Base-by-base conservation (phyloP, 2,797 vertebrate species). In the Acipenser transmontanus region DNA sequence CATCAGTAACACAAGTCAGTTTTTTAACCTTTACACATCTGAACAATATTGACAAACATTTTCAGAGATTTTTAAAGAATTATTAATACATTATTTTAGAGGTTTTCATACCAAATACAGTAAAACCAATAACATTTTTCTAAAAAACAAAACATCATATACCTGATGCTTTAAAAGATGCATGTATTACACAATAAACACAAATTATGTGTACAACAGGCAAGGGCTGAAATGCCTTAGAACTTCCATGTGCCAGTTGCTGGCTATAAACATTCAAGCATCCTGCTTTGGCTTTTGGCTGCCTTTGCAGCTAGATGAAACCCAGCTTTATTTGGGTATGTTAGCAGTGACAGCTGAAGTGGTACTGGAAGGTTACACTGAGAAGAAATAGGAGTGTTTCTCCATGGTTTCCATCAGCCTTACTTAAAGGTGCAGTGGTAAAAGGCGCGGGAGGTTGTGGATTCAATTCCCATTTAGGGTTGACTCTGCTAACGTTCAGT, bases 41-140 rank as follows among this genome's bases (percentile, higher is more conserved):
- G 85, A 87, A 88, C 87, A 59, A 88, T 88, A 88, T 81, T 81
- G 82, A 91, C 89, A 91, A 89, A 78, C 77, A 83, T 76, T 77
- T 76, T 72, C 74, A 71, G 49, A 76, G 78, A 76, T 78, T 73
- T 34, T 71, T 66, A 20, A 69, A 76, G 67, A 11, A 67, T 66
- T 78, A 67, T 66, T 78, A 13, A 34, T 34, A 60, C 59, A 60
- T 6, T 20, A 12, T 7, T 63, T 65, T 20, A 49, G 70, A 64
- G 50, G 65, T 74, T 54, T 72, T 73, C 9, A 72, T 69, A 66
- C 64, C 62, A 61, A 77, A 78, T 34, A 72, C 57, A 65, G 72
- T 74, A 73, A 60, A 62, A 71, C 60, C 11, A 68, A 54, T 9
- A 54, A 54, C 52, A 54, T 54, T 54, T 54, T 7, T 17, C 8